Evolutionary conservation across 2,797 vertebrate genomes (phyloP), one percentile per base, ranked within the genome.

Genomic region (Novumbra hubbsi): DNA sequence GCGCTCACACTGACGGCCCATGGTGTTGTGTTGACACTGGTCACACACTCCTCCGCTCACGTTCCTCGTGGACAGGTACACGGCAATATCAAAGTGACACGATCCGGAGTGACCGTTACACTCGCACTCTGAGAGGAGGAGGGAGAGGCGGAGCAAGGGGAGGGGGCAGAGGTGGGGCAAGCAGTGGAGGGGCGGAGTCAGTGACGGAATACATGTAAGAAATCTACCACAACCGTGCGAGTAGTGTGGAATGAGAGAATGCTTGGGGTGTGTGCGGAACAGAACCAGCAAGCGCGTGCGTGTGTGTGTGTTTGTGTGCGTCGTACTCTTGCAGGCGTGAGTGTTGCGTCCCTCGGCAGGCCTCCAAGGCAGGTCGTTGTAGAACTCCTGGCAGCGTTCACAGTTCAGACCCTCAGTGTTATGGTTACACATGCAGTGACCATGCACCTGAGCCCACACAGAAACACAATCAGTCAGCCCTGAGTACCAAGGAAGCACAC

Each of bases 391-490:
- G 86, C 98, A 99, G 79, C 86, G 89, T 52, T 99, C 98, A 86
- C 97, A 99, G 91, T 99, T 99, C 75, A 99, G 89, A 67, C 98
- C 98, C 88, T 93, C 95, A 2, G 97, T 99, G 83, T 98, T 96
- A 88, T 99, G 98, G 75, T 96, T 96, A 79, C 98, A 99, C 95
- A 97, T 95, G 83, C 98, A 99, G 83, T 96, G 96, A 3, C 98
- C 98, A 0, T 98, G 96, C 65, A 99, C 98, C 98, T 99, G 78
- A 2, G 50, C 27, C 16, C 28, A n/a, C 11, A 73, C 16, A 65
- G 16, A 50, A 50, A 60, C 11, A 70, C 49, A 34, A 16, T 55
- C 48, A 66, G 7, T 8, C 9, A 52, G 19, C 34, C 4, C 38
- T 8, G 65, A 24, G 28, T 19, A 41, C 30, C 41, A 17, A 12